These are phyloP conservation scores for Bugulina stolonifera DNA, from an alignment of 2,888 invertebrate species.

Conservation along the genomic window DNA sequence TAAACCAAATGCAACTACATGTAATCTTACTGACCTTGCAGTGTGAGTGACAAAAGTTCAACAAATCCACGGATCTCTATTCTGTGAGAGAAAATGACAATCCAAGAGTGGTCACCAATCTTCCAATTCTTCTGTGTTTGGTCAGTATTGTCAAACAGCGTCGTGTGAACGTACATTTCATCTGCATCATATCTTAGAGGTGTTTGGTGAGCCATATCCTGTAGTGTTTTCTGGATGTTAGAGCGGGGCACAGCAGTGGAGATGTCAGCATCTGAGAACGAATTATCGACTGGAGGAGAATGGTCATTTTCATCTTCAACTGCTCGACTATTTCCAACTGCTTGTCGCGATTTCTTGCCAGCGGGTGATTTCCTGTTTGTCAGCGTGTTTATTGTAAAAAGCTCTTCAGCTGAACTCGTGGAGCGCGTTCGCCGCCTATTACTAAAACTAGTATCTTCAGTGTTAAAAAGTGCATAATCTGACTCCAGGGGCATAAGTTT, in stretches of 20 bases:
- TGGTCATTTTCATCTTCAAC: too few relatives aligned
- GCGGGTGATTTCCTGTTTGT: too few relatives aligned
- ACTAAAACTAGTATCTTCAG: background rate
- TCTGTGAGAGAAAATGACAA: background rate
- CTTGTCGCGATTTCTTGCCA: too few relatives aligned
- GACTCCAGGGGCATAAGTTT: too few relatives aligned
- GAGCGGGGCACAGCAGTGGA: background rate
- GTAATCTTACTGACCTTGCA: background rate
- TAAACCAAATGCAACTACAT: too few relatives aligned
- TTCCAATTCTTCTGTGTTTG: background rate
- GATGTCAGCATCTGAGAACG: too few relatives aligned
- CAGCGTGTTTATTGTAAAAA: too few relatives aligned
- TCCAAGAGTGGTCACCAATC: background rate
- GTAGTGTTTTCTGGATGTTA: background rate
- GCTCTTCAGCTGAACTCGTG: background rate
- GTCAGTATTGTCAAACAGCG: background rate
- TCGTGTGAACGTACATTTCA: background rate
- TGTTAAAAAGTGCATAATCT: too few relatives aligned
- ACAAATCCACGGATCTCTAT: slow-evolving; percentile 11
- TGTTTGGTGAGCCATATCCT: background rate
- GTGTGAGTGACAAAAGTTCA: background rate
- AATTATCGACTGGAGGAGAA: too few relatives aligned
- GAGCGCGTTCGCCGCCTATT: background rate
- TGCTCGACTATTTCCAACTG: too few relatives aligned
- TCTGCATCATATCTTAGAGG: background rate